Conservation (phyloP, 2,113 vertebrate species). For the Tylochromis polylepis region DNA sequence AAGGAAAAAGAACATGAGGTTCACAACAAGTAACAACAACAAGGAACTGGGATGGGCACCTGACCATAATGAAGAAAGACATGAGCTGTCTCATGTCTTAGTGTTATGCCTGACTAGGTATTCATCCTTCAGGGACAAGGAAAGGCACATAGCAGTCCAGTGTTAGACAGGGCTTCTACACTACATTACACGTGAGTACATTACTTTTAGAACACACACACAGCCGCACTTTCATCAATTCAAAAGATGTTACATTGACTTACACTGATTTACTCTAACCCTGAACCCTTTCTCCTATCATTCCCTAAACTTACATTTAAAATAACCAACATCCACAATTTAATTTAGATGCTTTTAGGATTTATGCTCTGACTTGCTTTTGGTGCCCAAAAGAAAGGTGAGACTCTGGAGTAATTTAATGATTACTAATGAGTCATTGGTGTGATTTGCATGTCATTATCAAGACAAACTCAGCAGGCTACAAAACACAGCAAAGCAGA, state of each 20-base stretch:
- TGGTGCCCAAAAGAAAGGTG: not conserved
- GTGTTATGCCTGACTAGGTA: conserved; percentile 46
- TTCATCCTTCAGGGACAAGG: conserved; percentile 45
- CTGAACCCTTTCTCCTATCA: not conserved
- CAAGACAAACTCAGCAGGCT: conserved; percentile 48
- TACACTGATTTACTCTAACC: not conserved
- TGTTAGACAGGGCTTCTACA: conserved; percentile 3
- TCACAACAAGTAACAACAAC: conserved; percentile 10
- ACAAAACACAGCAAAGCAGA: conserved; percentile 26
- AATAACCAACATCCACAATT: not conserved
- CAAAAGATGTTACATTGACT: not conserved
- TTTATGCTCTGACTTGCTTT: not conserved
- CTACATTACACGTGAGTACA: not conserved
- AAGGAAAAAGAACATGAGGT: conserved; percentile 35
- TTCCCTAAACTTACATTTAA: not conserved
- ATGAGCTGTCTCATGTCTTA: conserved; percentile 16
- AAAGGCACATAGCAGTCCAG: not conserved
- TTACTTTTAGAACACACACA: not conserved
- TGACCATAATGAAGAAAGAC: conserved; percentile 45
- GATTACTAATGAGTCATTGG: conserved; percentile 38
- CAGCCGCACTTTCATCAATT: not conserved
- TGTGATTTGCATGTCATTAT: conserved; percentile 32
- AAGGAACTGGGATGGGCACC: conserved; percentile 16
- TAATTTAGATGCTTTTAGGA: not conserved
- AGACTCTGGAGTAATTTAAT: not conserved